Evolutionary conservation across 2,888 invertebrate species (phyloP), one percentile per base, ranked within the genome.

Genomic region (Cephus nigrinus): DNA sequence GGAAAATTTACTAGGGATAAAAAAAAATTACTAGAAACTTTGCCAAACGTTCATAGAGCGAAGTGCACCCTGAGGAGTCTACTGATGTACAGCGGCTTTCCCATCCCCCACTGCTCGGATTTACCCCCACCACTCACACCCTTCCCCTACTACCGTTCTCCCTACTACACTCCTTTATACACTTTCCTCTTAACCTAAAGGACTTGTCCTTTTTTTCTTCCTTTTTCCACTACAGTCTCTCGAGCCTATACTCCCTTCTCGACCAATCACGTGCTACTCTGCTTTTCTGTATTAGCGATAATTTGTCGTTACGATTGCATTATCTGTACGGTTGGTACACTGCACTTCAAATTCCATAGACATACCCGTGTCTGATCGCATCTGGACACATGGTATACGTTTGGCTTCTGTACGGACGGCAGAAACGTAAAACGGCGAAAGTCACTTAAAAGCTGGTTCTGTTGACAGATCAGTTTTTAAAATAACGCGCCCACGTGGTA

Each of bases 361-460:
- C 1, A 15, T 55, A 55, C 23, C 40, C 5, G 23, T 55, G 5
- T 55, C 40, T 9, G 40, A 55, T 55, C 40, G 5, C 9, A 23
- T 55, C 40, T 55, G 40, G 40, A 55, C 40, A 23, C 40, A 55
- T 0, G 40, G 40, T 55, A 55, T 9, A 23, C 40, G 40, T 55
- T 23, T 23, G 4, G 23, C 15, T 9, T 55, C 15, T 55, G 23
- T 9, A 23, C 23, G 40, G 23, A 55, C 2, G 5, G 15, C 40
- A 23, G 40, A 83, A 85, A 84, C 86, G 85, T 85, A 86, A 89
- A 89, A 91, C 91, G 91, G 88, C 89, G 86, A 91, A 91, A 91
- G 89, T 91, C 90, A 91, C 91, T 91, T 90, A 90, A 89, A 55
- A 55, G 1, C 40, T 40, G 40, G 15, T 12, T 9, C 0, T 0